Percentiles rank a stretch among this genome's conserved stretches.
These are phyloP conservation scores for Linnaemya tessellans DNA, from an alignment of 2,888 invertebrate species.

Conservation along the genomic window DNA sequence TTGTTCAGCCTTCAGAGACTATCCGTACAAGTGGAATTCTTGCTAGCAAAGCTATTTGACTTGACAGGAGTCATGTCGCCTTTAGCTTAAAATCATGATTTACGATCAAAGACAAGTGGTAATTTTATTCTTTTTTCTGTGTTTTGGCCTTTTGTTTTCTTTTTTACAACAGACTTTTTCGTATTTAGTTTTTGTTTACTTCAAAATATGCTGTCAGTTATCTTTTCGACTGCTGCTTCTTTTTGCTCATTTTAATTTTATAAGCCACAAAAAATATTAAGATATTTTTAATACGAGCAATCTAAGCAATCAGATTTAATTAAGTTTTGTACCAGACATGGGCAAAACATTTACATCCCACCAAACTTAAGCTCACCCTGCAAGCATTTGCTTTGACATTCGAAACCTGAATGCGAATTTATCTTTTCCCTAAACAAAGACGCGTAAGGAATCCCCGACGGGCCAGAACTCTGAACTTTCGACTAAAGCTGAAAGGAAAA, in stretches of 20 bases:
- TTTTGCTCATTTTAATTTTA: slow-evolving; percentile 54
- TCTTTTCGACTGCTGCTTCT: slow-evolving; percentile 23
- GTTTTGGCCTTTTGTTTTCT: slow-evolving; percentile 1
- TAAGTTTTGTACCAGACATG: slow-evolving; percentile 54
- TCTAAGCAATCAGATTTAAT: slow-evolving; percentile 69
- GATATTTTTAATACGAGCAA: slow-evolving; percentile 51
- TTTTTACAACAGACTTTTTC: slow-evolving; percentile 27
- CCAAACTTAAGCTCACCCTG: not conserved
- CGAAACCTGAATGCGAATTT: not conserved
- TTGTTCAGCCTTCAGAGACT: slow-evolving; percentile 55
- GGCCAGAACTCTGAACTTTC: no score
- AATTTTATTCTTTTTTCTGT: slow-evolving; percentile 62
- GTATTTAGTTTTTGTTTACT: slow-evolving; percentile 39
- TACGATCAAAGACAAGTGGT: slow-evolving; percentile 73
- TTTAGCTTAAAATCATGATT: slow-evolving; percentile 72
- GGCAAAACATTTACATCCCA: not conserved
- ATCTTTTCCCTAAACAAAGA: no score
- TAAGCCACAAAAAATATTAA: slow-evolving; percentile 56
- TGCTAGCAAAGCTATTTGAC: slow-evolving; percentile 66
- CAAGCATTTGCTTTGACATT: not conserved
- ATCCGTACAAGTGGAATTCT: slow-evolving; percentile 54
- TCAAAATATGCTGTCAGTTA: slow-evolving; percentile 52
- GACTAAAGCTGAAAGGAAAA: no score
- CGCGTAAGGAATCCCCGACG: no score
- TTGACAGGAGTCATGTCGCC: slow-evolving; percentile 73